These are phyloP conservation scores for Etheostoma nigrum DNA, from an alignment of 2,797 vertebrate genomes.

Conservation along the genomic window DNA sequence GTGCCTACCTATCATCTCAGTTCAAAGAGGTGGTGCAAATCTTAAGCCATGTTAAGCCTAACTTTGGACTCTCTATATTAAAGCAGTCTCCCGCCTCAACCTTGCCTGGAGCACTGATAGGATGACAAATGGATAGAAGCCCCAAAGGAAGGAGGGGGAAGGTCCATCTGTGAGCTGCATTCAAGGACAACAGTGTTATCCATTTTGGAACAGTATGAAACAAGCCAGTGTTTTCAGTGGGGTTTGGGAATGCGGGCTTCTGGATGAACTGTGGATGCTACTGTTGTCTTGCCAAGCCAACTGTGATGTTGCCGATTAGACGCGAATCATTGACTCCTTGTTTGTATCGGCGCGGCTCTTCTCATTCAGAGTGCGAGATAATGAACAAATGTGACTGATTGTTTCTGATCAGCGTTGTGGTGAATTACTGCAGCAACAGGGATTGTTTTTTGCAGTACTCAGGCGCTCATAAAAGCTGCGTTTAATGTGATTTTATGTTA, in stretches of 20 bases:
- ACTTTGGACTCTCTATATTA: slow-evolving; percentile 55
- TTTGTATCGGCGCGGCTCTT: slow-evolving; percentile 59
- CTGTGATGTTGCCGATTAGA: slow-evolving; percentile 78
- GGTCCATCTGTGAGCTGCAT: slow-evolving; percentile 81
- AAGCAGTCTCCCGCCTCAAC: slow-evolving; percentile 51
- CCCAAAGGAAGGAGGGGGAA: slow-evolving; percentile 69
- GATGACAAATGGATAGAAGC: slow-evolving; percentile 78
- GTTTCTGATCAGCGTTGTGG: slow-evolving; percentile 64
- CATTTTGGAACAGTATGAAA: slow-evolving; percentile 83
- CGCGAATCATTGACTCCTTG: slow-evolving; percentile 78
- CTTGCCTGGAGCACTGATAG: slow-evolving; percentile 74
- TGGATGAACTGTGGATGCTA: slow-evolving; percentile 78
- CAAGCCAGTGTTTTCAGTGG: slow-evolving; percentile 77
- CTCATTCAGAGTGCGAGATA: slow-evolving; percentile 65
- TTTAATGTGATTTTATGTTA: slow-evolving; percentile 69
- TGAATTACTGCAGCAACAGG: slow-evolving; percentile 50
- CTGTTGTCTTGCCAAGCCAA: slow-evolving; percentile 81
- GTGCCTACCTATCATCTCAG: slow-evolving; percentile 13
- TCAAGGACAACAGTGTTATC: slow-evolving; percentile 84
- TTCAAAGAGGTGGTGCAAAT: slow-evolving; percentile 34
- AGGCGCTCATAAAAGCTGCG: slow-evolving; percentile 48
- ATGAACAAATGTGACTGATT: slow-evolving; percentile 73
- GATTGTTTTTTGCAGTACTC: slow-evolving; percentile 43
- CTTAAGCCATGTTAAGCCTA: slow-evolving; percentile 52
- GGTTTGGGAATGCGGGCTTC: slow-evolving; percentile 65